These are phyloP conservation scores for Pediacus dermestoides DNA, from an alignment of 2,888 invertebrate genomes.

Conservation along the genomic window DNA sequence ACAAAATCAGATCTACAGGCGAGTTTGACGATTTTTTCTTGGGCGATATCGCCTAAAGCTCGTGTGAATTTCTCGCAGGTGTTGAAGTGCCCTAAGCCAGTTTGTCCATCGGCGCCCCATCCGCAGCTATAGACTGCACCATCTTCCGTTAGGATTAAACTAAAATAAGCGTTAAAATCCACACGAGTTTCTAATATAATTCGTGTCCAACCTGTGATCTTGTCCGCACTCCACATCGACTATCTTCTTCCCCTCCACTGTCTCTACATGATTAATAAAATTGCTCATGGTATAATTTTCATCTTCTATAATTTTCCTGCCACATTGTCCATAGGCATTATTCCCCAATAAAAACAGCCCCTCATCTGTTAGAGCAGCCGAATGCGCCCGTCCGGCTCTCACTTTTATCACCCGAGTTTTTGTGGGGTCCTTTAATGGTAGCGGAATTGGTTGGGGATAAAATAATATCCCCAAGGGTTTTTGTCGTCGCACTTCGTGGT, in stretches of 20 bases:
- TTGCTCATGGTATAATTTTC: not conserved
- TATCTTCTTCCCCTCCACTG: conserved; percentile 61
- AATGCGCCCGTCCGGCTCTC: conserved; percentile 86
- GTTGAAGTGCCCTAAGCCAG: conserved; percentile 70
- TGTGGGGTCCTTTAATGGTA: conserved; percentile 62
- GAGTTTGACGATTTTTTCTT: conserved; percentile 77
- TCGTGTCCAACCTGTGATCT: conserved; percentile 73
- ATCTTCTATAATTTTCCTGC: conserved; percentile 40
- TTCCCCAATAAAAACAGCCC: conserved; percentile 80
- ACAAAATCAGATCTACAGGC: conserved; percentile 82
- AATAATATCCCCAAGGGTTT: conserved; percentile 66
- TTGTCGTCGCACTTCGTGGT: conserved; percentile 54
- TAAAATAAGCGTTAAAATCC: conserved; percentile 43
- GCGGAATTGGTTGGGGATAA: conserved; percentile 65
- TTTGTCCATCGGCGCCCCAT: conserved; percentile 94
- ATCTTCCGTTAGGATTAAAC: conserved; percentile 70
- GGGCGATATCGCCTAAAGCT: conserved; percentile 77
- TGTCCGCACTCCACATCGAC: conserved; percentile 79
- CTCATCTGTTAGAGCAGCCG: conserved; percentile 69
- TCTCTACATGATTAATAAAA: conserved; percentile 57
- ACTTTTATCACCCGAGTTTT: conserved; percentile 56
- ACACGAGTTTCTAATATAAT: too few species aligned
- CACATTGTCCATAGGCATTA: conserved; percentile 93
- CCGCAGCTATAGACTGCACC: conserved; percentile 88
- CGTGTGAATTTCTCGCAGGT: conserved; percentile 58